phyloP scores from a whole-genome alignment of 2,888 invertebrate species.

The Alcis repandata region DNA sequence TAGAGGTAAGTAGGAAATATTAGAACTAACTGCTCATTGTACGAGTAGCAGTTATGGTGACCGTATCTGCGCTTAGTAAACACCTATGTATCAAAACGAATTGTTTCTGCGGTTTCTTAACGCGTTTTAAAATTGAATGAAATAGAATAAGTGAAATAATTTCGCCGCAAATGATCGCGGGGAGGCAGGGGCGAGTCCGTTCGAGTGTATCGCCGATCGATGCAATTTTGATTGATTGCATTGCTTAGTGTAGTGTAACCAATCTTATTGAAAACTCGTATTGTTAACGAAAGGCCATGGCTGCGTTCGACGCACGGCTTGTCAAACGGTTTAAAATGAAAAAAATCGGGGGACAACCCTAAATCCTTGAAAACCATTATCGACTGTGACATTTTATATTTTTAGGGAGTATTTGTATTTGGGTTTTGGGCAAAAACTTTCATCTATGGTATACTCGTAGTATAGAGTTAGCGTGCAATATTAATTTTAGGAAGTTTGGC shows the following conservation, averaged over 20 bases:
- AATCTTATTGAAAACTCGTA: slow-evolving; percentile 85
- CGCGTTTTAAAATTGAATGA: slow-evolving; percentile 48
- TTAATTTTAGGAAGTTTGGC: background rate
- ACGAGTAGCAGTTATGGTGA: background rate
- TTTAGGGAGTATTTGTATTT: slow-evolving; percentile 70
- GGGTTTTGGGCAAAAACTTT: slow-evolving; percentile 58
- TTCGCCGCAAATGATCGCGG: slow-evolving; percentile 58
- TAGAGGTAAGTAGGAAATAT: background rate
- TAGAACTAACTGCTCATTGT: background rate
- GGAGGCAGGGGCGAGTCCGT: slow-evolving; percentile 62
- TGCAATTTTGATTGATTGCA: slow-evolving; percentile 86
- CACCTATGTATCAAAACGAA: slow-evolving; percentile 29
- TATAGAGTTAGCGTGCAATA: background rate
- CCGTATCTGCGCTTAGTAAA: background rate
- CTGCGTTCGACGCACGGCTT: slow-evolving; percentile 81
- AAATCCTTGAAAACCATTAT: slow-evolving; percentile 64
- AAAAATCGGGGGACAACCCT: slow-evolving; percentile 82
- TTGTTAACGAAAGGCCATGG: slow-evolving; percentile 80
- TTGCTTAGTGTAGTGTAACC: slow-evolving; percentile 87
- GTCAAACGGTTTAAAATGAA: slow-evolving; percentile 86
- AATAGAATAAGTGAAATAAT: slow-evolving; percentile 47
- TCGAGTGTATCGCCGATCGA: slow-evolving; percentile 75
- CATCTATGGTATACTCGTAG: slow-evolving; percentile 27
- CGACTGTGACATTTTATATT: slow-evolving; percentile 81
- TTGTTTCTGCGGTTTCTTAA: slow-evolving; percentile 40